Percentiles rank a stretch among this genome's conserved stretches.
Conservation (phyloP, 1,140 invertebrate genomes). For the Aphaenogaster ashmeadi region DNA sequence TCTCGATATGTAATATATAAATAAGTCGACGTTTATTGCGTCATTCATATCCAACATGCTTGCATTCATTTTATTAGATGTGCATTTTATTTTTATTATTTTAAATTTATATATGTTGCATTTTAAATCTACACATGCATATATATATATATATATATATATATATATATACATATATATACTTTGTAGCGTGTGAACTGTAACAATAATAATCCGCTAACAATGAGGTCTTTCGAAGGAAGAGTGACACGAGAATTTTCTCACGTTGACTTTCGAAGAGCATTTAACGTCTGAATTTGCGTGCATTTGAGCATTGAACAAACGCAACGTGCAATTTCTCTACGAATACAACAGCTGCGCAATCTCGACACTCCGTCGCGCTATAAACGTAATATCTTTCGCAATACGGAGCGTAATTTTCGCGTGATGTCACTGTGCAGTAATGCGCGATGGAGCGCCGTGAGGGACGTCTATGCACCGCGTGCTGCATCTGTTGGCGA, state of each 20-base stretch:
- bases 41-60: not conserved
- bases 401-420: constrained; percentile 64
- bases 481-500: not conserved
- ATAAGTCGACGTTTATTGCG: constrained; percentile 6
- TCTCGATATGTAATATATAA: not conserved
- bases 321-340: constrained; percentile 55
- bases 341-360: constrained; percentile 59
- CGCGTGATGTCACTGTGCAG: constrained; percentile 71
- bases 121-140: not conserved
- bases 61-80: not conserved
- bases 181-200: not conserved
- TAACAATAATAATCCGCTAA: constrained; percentile 14
- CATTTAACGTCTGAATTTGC: constrained; percentile 38
- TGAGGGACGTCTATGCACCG: constrained; percentile 28
- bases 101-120: not conserved
- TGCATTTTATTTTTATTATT: not conserved
- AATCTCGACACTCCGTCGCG: constrained; percentile 48
- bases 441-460: constrained; percentile 63
- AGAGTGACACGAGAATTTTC: constrained; percentile 41
- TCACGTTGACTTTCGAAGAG: constrained; percentile 33
- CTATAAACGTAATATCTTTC: constrained; percentile 65
- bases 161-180: not conserved
- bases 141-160: not conserved
- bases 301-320: constrained; percentile 15
- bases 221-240: not conserved